A percentile compares a stretch with the other conserved stretches of the same genome.
These are phyloP conservation scores for Meandrusa payeni DNA, from an alignment of 2,888 invertebrate genomes.

Conservation along the genomic window DNA sequence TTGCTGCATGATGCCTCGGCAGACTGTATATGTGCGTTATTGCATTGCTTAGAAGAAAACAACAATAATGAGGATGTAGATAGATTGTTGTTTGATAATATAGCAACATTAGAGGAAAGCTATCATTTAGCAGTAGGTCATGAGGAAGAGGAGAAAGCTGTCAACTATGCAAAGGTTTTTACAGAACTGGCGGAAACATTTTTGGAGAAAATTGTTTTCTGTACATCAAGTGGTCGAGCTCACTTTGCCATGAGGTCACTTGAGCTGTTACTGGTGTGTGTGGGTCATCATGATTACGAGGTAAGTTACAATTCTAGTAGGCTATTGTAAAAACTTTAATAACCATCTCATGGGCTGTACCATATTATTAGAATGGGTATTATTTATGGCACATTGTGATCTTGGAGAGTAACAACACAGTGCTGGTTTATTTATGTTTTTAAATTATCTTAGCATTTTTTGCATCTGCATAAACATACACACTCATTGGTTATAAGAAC, in stretches of 20 bases:
- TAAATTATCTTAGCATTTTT: no score
- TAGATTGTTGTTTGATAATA: constrained; percentile 89
- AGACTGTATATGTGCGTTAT: constrained; percentile 92
- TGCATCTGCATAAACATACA: no score
- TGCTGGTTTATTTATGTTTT: no score
- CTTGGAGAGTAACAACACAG: no score
- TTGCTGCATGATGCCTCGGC: constrained; percentile 93
- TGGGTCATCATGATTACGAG: constrained; percentile 98
- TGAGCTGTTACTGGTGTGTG: constrained; percentile 94
- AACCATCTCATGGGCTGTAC: no score
- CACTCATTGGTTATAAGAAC: no score
- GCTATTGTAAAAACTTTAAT: no score
- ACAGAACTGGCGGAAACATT: constrained; percentile 96
- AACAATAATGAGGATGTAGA: constrained; percentile 88
- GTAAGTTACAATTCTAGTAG: constrained; percentile 52
- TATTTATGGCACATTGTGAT: no score
- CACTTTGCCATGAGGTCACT: constrained; percentile 92
- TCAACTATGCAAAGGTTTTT: constrained; percentile 96
- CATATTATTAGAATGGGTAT: no score
- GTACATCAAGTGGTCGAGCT: constrained; percentile 79
- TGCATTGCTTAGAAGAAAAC: constrained; percentile 90
- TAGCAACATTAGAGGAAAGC: constrained; percentile 89
- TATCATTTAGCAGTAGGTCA: constrained; percentile 95
- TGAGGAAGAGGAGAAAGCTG: constrained; percentile 96
- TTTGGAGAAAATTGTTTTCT: constrained; percentile 89